Conservation (phyloP, 2,113 vertebrate genomes). For the Pandion haliaetus region DNA sequence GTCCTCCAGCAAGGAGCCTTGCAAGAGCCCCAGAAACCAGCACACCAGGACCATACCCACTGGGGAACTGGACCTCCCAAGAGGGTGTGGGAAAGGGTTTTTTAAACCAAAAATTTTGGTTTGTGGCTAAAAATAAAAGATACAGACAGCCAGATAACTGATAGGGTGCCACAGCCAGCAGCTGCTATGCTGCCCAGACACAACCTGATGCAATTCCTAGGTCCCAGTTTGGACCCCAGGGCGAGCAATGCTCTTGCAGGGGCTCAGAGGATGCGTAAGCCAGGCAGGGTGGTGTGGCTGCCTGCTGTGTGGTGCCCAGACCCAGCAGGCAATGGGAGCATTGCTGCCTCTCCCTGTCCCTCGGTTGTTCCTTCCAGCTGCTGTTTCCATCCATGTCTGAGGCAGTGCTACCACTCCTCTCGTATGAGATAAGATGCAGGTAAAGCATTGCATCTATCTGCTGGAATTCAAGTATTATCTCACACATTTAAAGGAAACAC, state of each 20-base stretch:
- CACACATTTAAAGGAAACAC: background rate
- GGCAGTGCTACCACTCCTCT: background rate
- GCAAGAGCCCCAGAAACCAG: background rate
- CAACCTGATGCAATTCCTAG: background rate
- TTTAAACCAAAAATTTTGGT: background rate
- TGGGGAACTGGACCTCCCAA: background rate
- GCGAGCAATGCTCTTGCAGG: background rate
- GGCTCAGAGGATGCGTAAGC: no score
- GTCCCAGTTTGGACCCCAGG: no score
- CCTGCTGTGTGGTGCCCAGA: background rate
- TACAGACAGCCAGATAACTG: background rate
- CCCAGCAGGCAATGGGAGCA: background rate
- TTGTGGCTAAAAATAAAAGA: background rate
- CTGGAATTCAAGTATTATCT: background rate
- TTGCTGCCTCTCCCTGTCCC: background rate
- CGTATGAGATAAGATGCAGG: background rate
- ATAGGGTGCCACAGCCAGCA: background rate
- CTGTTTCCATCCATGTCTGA: background rate
- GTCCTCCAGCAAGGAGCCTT: background rate
- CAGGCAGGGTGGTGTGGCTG: background rate
- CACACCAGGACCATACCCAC: no score
- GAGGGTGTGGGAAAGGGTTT: background rate
- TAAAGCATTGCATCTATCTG: background rate
- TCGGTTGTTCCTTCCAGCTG: background rate
- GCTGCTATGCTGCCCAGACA: background rate